These are phyloP conservation scores for Mellivora capensis DNA, from an alignment of 2,113 vertebrate genomes.

Conservation along the genomic window DNA sequence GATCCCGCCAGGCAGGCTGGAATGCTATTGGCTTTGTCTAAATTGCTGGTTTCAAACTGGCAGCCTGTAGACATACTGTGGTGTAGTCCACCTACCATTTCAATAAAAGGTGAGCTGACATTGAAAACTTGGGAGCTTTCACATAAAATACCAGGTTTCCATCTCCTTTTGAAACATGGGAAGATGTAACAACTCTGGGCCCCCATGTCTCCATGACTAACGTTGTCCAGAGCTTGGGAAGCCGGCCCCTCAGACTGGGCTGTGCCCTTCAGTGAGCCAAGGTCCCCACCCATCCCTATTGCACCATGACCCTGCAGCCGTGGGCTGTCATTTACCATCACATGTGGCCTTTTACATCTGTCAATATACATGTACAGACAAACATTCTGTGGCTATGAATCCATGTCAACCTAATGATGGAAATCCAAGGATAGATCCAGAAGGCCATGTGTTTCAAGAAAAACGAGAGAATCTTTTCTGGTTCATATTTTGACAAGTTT, in stretches of 20 bases:
- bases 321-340: not conserved
- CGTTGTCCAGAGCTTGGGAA: not conserved
- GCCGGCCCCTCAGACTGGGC: not conserved
- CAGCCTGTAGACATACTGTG: not conserved
- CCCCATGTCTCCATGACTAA: not conserved
- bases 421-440: not conserved
- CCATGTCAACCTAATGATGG: not conserved
- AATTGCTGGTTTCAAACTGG: not conserved
- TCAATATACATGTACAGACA: not conserved
- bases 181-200: not conserved
- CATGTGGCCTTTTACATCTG: not conserved
- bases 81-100: not conserved
- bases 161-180: not conserved
- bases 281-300: not conserved
- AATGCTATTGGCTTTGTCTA: not conserved
- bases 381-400: not conserved
- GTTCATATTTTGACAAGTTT: not conserved
- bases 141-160: not conserved
- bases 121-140: not conserved
- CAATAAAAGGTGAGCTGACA: not conserved
- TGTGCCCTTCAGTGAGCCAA: not conserved
- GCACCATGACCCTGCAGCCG: not conserved
- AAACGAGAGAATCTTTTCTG: not conserved
- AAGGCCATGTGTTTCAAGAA: not conserved
- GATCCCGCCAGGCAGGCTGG: fast-evolving